Evolutionary conservation across 2,113 vertebrate species (phyloP).

Genomic region (Centropristis striata): DNA sequence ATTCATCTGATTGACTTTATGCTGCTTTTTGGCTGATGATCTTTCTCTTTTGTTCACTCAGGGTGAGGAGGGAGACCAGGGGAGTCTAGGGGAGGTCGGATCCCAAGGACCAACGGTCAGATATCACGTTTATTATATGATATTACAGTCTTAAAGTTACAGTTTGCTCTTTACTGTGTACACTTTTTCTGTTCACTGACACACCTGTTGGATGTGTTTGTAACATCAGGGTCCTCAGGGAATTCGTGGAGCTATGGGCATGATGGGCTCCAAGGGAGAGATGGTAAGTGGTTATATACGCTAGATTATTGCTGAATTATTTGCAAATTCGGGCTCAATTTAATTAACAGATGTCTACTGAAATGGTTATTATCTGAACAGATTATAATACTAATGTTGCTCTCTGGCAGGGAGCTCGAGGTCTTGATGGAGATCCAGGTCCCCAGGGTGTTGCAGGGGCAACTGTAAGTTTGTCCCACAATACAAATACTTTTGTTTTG

Average conservation of each 20-base stretch:
- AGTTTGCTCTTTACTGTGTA: not conserved
- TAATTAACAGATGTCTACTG: not conserved
- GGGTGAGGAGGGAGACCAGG: constrained; percentile 97
- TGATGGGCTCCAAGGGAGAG: constrained; percentile 92
- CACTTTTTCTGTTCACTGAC: constrained; percentile 26
- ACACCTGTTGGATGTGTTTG: constrained; percentile 33
- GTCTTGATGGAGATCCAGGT: constrained; percentile 93
- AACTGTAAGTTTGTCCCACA: constrained; percentile 85
- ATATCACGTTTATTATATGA: constrained; percentile 59
- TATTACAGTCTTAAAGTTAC: not conserved
- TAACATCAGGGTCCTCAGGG: constrained; percentile 91
- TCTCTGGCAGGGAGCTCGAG: constrained; percentile 89
- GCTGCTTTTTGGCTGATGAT: constrained; percentile 4
- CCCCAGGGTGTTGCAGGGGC: constrained; percentile 91
- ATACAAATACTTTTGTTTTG: constrained; percentile 10
- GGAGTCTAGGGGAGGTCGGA: constrained; percentile 90
- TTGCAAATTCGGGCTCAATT: not conserved
- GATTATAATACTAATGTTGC: constrained; percentile 9
- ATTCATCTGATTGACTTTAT: constrained; percentile 19
- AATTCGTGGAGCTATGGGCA: constrained; percentile 91
- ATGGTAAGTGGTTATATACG: constrained; percentile 83
- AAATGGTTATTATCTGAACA: constrained; percentile 9
- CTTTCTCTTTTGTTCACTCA: constrained; percentile 66
- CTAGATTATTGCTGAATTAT: not conserved
- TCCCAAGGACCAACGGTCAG: constrained; percentile 93